phyloP scores from a whole-genome alignment of 2,797 vertebrate genomes.

The Balearica regulorum region DNA sequence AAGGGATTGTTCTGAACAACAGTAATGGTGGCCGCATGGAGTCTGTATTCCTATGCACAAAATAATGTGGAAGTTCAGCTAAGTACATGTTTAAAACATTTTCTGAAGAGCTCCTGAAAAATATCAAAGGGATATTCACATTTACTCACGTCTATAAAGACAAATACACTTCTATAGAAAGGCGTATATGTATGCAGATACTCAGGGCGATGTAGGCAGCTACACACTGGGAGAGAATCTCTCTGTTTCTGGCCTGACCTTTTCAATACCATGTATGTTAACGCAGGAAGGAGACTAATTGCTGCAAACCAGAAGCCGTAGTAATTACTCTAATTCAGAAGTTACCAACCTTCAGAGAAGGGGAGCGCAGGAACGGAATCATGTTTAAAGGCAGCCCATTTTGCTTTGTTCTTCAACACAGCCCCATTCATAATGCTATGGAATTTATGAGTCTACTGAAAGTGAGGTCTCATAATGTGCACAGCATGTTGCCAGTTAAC shows the following conservation, averaged over 20 bases:
- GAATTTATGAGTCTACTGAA: slow-evolving; percentile 48
- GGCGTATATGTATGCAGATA: not conserved
- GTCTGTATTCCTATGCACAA: not conserved
- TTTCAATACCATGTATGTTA: not conserved
- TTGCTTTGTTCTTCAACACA: slow-evolving; percentile 63
- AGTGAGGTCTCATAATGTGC: slow-evolving; percentile 42
- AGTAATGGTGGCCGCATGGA: not conserved
- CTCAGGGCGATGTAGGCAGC: not conserved
- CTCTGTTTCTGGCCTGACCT: not conserved
- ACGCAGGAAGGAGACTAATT: slow-evolving; percentile 52
- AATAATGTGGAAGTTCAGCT: not conserved
- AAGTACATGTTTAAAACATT: not conserved
- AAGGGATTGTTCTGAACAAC: not conserved
- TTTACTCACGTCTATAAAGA: not conserved
- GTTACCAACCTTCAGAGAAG: slow-evolving; percentile 43
- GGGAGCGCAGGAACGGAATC: slow-evolving; percentile 8
- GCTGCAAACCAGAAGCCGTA: slow-evolving; percentile 35
- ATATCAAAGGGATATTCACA: not conserved
- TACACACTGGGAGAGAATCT: not conserved
- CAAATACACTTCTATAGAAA: not conserved
- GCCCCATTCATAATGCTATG: not conserved
- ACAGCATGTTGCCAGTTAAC: slow-evolving; percentile 51
- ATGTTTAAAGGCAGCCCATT: slow-evolving; percentile 19
- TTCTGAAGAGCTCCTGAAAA: not conserved
- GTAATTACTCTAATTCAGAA: slow-evolving; percentile 55